Evolutionary conservation across 30 jellyfish, hydroid and myxozoan genomes (phyloP), one percentile per base, ranked within the genome.

Genomic region (Pseudorhiza aurosa): DNA sequence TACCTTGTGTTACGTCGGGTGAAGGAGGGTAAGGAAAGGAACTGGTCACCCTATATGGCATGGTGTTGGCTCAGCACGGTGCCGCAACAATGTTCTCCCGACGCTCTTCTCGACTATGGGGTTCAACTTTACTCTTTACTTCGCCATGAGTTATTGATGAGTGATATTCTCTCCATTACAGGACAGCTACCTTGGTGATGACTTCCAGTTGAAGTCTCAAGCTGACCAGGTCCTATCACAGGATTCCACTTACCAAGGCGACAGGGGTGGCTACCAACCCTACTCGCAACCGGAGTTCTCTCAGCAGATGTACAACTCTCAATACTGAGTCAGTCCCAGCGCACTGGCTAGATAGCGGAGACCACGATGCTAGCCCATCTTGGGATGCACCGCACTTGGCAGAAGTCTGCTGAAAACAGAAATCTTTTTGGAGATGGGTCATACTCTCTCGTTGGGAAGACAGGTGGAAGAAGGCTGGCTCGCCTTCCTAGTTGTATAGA

Each of bases 231-330:
- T 82, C 44, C 79, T 93, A 77, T 93, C 99, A 7, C 99, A 93
- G 80, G 99, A 93, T 77, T 93, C 99, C 58, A 87, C 99, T 17
- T 93, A 86, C 71, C 99, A 93, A 68, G 99, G 99, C 21, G 99
- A 93, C 88, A 87, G 96, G 28, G 99, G 99, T 70, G 97, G 99
- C 72, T 93, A 93, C 76, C 99, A 93, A 73, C 97, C 99, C 19
- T 93, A 87, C 75, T 93, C 99, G 32, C 99, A 93, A 47, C 96
- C 99, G 60, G 99, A 93, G 58, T 93, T 42, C 90, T 93, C 99
- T 12, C 99, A 93, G 88, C 96, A 95, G 81, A 93, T 93, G 96
- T 93, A 93, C 96, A 93, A 86, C 89, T 93, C 99, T 30, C 99
- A 93, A 87, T 93, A 87, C 88, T 93, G 87, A 93, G 95, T 86